phyloP scores from a whole-genome alignment of 2,113 vertebrate species.

The Ciconia stormi region DNA sequence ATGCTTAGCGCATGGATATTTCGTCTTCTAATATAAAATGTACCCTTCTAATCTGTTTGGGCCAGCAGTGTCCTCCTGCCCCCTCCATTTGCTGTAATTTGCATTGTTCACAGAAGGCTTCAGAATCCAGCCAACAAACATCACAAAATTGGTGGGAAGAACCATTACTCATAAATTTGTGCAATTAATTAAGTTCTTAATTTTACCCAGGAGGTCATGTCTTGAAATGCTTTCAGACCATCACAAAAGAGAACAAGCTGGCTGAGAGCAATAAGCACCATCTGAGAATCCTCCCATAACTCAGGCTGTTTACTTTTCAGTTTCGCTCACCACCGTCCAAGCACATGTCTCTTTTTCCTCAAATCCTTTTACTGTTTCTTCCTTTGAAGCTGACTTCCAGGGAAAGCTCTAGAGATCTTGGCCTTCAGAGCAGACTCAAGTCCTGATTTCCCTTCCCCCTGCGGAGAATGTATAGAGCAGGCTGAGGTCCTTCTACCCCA shows the following conservation, averaged over 20 bases:
- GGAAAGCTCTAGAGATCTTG: neutral
- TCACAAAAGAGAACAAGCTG: conserved; percentile 10
- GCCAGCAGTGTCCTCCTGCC: neutral
- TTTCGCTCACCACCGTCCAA: neutral
- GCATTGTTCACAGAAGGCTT: neutral
- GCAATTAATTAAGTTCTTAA: neutral
- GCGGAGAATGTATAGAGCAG: neutral
- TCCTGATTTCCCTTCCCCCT: neutral
- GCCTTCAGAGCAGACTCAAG: neutral
- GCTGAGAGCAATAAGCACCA: neutral
- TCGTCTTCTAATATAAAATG: neutral
- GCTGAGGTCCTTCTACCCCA: neutral
- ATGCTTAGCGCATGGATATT: fast-evolving
- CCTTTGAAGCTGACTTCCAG: neutral
- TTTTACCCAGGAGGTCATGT: neutral
- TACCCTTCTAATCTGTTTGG: neutral
- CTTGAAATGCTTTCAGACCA: conserved; percentile 9
- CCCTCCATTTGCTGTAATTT: neutral
- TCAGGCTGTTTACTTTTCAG: neutral
- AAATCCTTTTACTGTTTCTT: neutral
- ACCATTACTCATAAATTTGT: neutral
- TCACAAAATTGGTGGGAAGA: neutral
- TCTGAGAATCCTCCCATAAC: neutral
- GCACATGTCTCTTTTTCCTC: neutral
- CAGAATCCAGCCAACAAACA: neutral